phyloP scores from a whole-genome alignment of 2,888 invertebrate genomes.

The Thereva unica region DNA sequence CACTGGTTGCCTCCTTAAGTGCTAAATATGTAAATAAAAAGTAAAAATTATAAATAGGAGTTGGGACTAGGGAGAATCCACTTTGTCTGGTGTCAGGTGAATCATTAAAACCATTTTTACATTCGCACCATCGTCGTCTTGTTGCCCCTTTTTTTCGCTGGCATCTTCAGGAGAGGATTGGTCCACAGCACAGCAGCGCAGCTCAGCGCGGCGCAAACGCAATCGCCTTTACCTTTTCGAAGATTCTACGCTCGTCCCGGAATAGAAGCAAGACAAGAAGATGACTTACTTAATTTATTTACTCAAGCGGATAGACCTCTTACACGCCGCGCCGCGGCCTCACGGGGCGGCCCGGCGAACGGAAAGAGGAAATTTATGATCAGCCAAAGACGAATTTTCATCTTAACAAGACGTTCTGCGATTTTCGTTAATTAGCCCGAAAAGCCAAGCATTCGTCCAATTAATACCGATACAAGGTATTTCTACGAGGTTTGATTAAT shows the following conservation, averaged over 20 bases:
- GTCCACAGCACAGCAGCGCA: neutral
- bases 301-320: constrained; percentile 1
- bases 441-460: constrained; percentile 10
- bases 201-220: neutral
- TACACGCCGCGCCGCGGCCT: constrained; percentile 1
- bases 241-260: constrained; percentile 7
- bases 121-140: constrained; percentile 23
- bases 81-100: constrained; percentile 40
- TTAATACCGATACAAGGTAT: too few relatives aligned
- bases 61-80: constrained; percentile 33
- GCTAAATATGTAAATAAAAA: constrained; percentile 36
- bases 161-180: neutral
- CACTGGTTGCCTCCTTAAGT: constrained; percentile 34
- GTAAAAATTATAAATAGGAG: constrained; percentile 31
- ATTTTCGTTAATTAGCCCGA: constrained; percentile 29
- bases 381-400: constrained; percentile 17
- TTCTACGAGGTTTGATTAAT: too few relatives aligned
- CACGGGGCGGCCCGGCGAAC: constrained; percentile 18
- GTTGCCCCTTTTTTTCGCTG: constrained; percentile 6
- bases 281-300: constrained; percentile 29
- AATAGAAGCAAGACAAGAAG: constrained; percentile 7
- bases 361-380: constrained; percentile 26
- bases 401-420: constrained; percentile 23
- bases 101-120: constrained; percentile 39
- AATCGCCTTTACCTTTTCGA: too few relatives aligned